phyloP scores from a whole-genome alignment of 2,797 vertebrate genomes.

The Aselliscus stoliczkanus region DNA sequence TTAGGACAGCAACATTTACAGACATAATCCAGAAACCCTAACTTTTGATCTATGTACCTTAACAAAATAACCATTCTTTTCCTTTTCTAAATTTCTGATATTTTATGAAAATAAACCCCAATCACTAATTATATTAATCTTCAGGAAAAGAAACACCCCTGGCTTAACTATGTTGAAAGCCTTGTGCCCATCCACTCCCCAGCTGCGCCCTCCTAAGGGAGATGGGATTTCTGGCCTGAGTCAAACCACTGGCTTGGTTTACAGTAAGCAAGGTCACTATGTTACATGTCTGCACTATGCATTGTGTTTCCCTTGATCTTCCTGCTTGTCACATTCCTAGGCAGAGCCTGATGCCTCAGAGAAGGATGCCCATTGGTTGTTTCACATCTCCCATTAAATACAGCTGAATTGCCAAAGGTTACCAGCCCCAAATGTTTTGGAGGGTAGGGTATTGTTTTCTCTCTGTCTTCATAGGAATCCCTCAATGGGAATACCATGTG shows the following conservation, averaged over 20 bases:
- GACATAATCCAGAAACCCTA: neutral
- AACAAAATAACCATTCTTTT: neutral
- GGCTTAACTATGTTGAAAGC: neutral
- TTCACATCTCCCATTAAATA: neutral
- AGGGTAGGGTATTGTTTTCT: neutral
- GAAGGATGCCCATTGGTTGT: neutral
- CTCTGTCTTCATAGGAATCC: neutral
- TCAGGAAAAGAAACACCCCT: neutral
- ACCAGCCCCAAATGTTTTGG: neutral
- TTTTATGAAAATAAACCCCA: neutral
- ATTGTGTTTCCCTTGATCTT: neutral
- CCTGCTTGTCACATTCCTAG: neutral
- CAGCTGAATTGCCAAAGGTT: neutral
- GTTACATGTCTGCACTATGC: neutral
- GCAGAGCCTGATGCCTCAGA: neutral
- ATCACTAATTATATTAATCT: neutral
- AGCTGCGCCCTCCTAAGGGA: neutral
- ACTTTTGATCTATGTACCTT: neutral
- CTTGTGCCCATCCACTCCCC: neutral
- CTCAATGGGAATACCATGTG: neutral
- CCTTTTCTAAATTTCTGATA: neutral
- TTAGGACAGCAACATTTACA: neutral
- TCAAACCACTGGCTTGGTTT: neutral
- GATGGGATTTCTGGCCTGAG: neutral
- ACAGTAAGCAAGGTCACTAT: neutral